Evolutionary conservation across 2,113 vertebrate species (phyloP).

Genomic region (Ameiurus melas): DNA sequence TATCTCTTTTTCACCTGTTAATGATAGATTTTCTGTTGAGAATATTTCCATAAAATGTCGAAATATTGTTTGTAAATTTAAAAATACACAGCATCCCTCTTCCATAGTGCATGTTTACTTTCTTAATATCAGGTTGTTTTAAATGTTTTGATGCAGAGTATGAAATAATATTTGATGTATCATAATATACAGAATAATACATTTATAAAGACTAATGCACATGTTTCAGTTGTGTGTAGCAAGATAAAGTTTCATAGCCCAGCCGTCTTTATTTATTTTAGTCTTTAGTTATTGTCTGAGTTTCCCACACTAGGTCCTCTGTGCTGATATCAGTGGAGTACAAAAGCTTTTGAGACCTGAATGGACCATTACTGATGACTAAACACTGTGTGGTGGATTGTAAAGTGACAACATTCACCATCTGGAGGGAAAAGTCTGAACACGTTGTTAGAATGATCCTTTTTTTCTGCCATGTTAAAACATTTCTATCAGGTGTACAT

Average conservation of each 20-base stretch:
- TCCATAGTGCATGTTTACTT: background rate
- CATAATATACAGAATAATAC: background rate
- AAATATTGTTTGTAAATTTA: background rate
- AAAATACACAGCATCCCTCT: background rate
- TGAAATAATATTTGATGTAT: background rate
- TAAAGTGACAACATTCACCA: slow-evolving; percentile 53
- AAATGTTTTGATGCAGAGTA: background rate
- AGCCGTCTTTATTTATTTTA: too few species aligned
- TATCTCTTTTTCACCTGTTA: background rate
- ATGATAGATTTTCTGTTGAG: background rate
- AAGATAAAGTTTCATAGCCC: background rate
- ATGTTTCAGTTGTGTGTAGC: background rate
- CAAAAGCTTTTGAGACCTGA: slow-evolving; percentile 53
- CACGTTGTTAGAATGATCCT: background rate
- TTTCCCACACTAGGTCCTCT: slow-evolving; percentile 57
- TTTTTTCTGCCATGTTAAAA: background rate
- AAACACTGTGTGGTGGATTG: slow-evolving; percentile 23
- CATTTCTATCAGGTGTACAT: background rate
- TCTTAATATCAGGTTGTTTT: background rate
- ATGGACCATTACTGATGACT: slow-evolving; percentile 50
- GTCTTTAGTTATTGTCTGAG: too few species aligned
- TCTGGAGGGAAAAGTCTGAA: slow-evolving; percentile 56
- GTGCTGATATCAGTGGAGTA: slow-evolving; percentile 47
- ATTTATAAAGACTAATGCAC: background rate
- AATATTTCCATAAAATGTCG: background rate